Conservation (phyloP, 2,888 invertebrate species). For the Geotrupes spiniger region DNA sequence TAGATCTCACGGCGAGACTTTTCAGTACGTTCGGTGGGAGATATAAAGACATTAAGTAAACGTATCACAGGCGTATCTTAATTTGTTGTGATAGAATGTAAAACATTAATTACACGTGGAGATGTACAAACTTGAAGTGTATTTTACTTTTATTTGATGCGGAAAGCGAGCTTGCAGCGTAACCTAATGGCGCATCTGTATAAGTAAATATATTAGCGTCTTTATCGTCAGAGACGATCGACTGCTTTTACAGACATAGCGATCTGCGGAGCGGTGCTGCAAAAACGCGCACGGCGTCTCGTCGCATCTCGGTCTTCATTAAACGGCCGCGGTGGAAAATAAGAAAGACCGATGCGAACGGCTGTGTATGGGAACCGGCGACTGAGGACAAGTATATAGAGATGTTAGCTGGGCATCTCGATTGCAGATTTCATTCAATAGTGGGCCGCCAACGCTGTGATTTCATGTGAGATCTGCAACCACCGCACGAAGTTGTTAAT, state of each 20-base stretch:
- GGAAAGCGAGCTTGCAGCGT: conserved; percentile 17
- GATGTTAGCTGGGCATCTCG: conserved; percentile 41
- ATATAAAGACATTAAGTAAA: conserved; percentile 22
- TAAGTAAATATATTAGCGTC: conserved; percentile 31
- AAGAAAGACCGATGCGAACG: too few species aligned
- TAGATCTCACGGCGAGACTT: too few species aligned
- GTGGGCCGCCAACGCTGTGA: conserved; percentile 39
- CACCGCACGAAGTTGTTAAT: conserved; percentile 45
- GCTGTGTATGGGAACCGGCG: background rate
- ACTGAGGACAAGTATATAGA: conserved; percentile 32
- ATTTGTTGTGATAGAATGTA: conserved; percentile 39
- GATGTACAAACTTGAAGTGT: conserved; percentile 30
- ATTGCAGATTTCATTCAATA: conserved; percentile 40
- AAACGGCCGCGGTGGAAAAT: background rate
- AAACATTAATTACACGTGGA: conserved; percentile 36
- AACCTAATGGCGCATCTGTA: conserved; percentile 29
- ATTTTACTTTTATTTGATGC: conserved; percentile 29
- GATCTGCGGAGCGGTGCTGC: conserved; percentile 29
- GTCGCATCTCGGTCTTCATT: background rate
- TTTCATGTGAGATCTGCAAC: conserved; percentile 40
- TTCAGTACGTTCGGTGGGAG: too few species aligned
- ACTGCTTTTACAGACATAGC: conserved; percentile 33
- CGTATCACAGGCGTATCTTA: conserved; percentile 34
- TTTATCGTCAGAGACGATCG: conserved; percentile 39
- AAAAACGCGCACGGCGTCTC: background rate